Evolutionary conservation across 2,888 invertebrate species (phyloP).

Genomic region (Hyposoter didymator): DNA sequence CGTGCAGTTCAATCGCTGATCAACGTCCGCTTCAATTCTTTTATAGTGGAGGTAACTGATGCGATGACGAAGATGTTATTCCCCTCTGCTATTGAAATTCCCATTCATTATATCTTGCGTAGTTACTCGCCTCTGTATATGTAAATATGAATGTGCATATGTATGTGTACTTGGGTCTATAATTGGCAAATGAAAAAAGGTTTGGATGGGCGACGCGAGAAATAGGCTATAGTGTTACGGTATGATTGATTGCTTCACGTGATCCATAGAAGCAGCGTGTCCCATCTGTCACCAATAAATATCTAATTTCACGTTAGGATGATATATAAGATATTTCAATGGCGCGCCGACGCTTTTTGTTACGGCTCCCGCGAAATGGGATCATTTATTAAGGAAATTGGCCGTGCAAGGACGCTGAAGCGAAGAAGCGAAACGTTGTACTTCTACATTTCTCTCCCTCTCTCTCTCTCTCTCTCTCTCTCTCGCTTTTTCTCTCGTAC

Average conservation of each 20-base stretch:
- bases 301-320: constrained; percentile 83
- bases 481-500: constrained; percentile 17
- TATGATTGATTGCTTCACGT: constrained; percentile 82
- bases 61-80: constrained; percentile 39
- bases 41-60: constrained; percentile 11
- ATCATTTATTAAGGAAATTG: constrained; percentile 84
- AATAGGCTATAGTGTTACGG: constrained; percentile 75
- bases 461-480: constrained; percentile 36
- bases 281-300: constrained; percentile 84
- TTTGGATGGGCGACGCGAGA: constrained; percentile 52
- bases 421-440: constrained; percentile 65
- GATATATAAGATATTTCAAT: constrained; percentile 83
- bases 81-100: constrained; percentile 27
- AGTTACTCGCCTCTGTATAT: not conserved
- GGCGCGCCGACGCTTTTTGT: constrained; percentile 73
- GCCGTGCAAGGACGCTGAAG: constrained; percentile 73
- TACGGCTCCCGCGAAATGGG: constrained; percentile 79
- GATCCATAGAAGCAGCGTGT: constrained; percentile 81
- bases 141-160: not conserved
- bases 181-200: constrained; percentile 54
- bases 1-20: constrained; percentile 2
- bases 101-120: constrained; percentile 54
- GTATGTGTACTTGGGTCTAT: constrained; percentile 34
- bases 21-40: not conserved
- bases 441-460: constrained; percentile 33